Evolutionary conservation across 2,888 invertebrate genomes (phyloP).

Genomic region (Halictus quadricinctus): DNA sequence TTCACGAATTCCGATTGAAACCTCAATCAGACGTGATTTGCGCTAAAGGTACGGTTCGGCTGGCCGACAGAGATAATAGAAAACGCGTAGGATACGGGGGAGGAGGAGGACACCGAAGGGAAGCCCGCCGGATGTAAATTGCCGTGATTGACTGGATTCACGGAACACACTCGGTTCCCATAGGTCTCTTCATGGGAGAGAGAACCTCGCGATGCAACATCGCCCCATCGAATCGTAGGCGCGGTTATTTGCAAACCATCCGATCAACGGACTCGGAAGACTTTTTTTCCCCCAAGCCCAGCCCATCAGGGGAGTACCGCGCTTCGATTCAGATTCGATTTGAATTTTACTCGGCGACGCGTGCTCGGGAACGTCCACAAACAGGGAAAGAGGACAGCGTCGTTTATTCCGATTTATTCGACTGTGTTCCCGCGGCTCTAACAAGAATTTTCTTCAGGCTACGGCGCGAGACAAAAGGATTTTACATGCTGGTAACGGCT

Average conservation of each 20-base stretch:
- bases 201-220: constrained; percentile 1
- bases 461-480: background rate
- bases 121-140: constrained; percentile 73
- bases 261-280: background rate
- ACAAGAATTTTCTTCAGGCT: background rate
- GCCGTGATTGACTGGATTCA: constrained; percentile 75
- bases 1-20: constrained; percentile 77
- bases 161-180: constrained; percentile 62
- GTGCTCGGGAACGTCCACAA: background rate
- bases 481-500: background rate
- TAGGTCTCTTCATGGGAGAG: constrained; percentile 37
- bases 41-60: constrained; percentile 71
- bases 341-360: constrained; percentile 9
- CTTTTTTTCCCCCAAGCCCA: background rate
- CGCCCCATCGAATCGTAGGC: background rate
- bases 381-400: background rate
- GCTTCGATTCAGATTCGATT: background rate
- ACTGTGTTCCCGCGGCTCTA: background rate
- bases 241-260: constrained; percentile 43
- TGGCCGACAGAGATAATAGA: constrained; percentile 65
- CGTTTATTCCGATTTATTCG: constrained; percentile 1
- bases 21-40: constrained; percentile 78
- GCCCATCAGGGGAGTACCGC: background rate
- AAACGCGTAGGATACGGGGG: constrained; percentile 40
- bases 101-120: constrained; percentile 14